phyloP scores from a whole-genome alignment of 2,113 vertebrate genomes.

The Callocephalon fimbriatum region DNA sequence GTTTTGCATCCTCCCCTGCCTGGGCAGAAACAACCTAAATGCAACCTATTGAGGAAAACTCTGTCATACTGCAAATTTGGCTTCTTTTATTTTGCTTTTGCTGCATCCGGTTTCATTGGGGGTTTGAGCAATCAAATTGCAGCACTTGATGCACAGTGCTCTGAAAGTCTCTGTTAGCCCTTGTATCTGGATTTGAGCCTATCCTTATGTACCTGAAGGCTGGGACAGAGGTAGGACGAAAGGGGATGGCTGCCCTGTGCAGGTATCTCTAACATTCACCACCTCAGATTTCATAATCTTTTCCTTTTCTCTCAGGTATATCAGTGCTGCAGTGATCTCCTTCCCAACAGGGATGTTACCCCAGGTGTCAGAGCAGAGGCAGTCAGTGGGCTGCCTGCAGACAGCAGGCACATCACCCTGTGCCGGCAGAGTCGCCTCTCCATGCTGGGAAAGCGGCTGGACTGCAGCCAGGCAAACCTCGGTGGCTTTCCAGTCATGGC shows the following conservation, averaged over 20 bases:
- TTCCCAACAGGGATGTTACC: neutral
- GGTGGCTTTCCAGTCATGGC: neutral
- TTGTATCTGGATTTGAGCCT: neutral
- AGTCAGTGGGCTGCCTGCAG: neutral
- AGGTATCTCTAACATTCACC: neutral
- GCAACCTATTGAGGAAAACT: neutral
- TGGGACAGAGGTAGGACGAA: rapidly evolving
- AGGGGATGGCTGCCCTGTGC: rapidly evolving
- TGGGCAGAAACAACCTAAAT: no score
- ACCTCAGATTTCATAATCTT: rapidly evolving
- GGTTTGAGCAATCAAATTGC: rapidly evolving
- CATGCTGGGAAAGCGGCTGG: neutral
- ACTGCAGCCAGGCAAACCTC: neutral
- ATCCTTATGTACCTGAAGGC: no score
- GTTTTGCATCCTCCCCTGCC: neutral
- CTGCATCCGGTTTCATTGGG: neutral
- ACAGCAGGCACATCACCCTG: neutral
- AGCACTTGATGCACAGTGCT: neutral
- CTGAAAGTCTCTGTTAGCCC: neutral
- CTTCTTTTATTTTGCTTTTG: neutral
- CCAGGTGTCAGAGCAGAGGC: rapidly evolving
- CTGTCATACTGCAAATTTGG: rapidly evolving
- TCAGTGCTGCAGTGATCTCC: rapidly evolving
- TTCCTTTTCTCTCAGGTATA: no score
- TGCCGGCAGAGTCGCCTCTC: rapidly evolving